phyloP scores from a whole-genome alignment of 2,888 invertebrate species.

The Agrotis puta region DNA sequence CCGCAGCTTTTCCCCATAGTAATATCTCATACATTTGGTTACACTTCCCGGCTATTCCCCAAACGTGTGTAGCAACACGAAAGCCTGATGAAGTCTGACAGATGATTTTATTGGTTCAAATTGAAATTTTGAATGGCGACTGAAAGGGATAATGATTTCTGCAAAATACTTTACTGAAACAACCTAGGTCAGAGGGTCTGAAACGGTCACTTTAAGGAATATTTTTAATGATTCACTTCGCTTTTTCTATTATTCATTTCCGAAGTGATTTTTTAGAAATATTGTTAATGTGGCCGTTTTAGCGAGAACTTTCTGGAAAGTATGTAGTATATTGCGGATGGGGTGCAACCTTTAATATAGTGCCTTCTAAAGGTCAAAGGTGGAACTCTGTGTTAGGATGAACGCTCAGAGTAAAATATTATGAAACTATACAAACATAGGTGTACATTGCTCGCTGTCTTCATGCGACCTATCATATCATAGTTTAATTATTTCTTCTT shows the following conservation, averaged over 20 bases:
- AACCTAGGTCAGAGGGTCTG: too few species aligned
- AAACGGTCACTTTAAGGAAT: too few species aligned
- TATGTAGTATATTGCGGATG: not conserved
- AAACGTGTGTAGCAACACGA: not conserved
- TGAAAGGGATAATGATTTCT: not conserved
- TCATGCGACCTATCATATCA: too few species aligned
- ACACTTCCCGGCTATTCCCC: not conserved
- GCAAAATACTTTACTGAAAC: not conserved
- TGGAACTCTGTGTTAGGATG: not conserved
- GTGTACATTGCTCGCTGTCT: too few species aligned
- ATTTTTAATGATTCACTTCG: too few species aligned
- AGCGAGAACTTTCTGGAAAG: too few species aligned
- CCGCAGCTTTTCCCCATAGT: not conserved
- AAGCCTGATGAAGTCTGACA: conserved; percentile 1
- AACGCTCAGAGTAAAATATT: not conserved
- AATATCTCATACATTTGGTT: too few species aligned
- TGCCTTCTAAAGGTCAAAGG: not conserved
- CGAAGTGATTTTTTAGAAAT: too few species aligned
- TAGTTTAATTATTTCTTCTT: too few species aligned
- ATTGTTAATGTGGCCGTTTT: too few species aligned
- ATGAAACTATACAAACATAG: not conserved
- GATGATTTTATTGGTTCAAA: not conserved
- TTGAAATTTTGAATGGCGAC: not conserved
- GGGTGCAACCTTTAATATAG: not conserved
- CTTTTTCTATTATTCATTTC: too few species aligned